Evolutionary conservation across 1,140 invertebrate genomes (phyloP), one percentile per base, ranked within the genome.

Genomic region (Glossosoma conforme): DNA sequence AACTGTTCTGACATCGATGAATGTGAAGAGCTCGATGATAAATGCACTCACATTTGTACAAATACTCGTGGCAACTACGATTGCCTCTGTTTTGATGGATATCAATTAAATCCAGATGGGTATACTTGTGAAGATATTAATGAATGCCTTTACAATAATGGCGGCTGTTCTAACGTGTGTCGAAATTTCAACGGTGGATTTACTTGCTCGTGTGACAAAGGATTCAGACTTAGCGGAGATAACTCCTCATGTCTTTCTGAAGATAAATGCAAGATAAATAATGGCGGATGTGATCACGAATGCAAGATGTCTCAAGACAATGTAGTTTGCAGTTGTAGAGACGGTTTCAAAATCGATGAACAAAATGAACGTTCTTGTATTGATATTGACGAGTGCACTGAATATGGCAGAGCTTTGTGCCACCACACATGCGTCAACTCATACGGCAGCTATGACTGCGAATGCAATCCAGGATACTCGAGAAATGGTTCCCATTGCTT

Each of bases 1-100:
- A 77, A 76, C 47, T 90, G 87, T 65, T 80, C 83, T 44, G 88
- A 92, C 75, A 82, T 87, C 60, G 83, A 92, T 62, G 89, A 92
- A 67, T 93, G 90, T 62, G 71, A 78, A 17, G 80, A 84, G 54
- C 84, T 78, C 17, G 87, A 87, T 36, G 71, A 69, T 11, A 66
- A 67, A 0, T 68, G 67, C 40, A 77, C 81, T 52, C 79, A 86
- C 51, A 74, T 77, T 33, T 89, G 86, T 65, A 73, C 80, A 13
- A 88, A 89, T 60, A 84, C 79, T 6, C 72, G 77, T 55, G 86
- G 85, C 18, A 81, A 80, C 55, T 88, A 40, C 88, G 85, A 79
- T 56, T 88, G 86, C 61, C 75, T 80, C 54, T 89, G 86, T 61
- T 80, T 84, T 58, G 68, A 72, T 32, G 86, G 86, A 8, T 88